Conservation (phyloP, 2,888 invertebrate species). For the Osmoderma eremita region DNA sequence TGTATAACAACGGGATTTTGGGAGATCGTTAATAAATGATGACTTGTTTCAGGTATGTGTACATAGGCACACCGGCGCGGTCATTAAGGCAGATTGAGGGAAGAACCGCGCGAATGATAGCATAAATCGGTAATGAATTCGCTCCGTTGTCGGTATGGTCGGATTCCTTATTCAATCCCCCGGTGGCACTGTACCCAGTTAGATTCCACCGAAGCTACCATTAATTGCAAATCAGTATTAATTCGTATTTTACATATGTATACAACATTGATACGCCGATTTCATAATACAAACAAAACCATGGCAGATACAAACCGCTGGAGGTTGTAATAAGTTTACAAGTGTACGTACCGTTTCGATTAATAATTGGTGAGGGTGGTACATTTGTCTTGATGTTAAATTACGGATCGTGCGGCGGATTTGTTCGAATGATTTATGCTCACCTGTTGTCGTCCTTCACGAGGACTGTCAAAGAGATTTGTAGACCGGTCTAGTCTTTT, state of each 20-base stretch:
- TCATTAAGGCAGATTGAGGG: constrained; percentile 13
- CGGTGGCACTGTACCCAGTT: no score
- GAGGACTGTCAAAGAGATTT: constrained; percentile 11
- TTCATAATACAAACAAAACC: no score
- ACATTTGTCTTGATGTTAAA: constrained; percentile 31
- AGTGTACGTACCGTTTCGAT: neutral
- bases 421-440: constrained; percentile 20
- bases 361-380: constrained; percentile 9
- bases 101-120: neutral
- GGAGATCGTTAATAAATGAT: constrained; percentile 3
- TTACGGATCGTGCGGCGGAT: constrained; percentile 17
- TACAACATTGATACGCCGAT: no score
- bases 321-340: no score
- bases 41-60: neutral
- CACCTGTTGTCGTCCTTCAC: constrained; percentile 13
- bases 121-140: no score
- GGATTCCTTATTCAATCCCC: no score
- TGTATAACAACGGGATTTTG: constrained; percentile 3
- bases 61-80: neutral
- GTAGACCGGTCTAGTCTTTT: neutral
- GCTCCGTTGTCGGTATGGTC: no score
- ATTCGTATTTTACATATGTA: no score
- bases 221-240: no score
- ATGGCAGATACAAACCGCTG: no score
- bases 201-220: no score